phyloP scores from a whole-genome alignment of 2,113 vertebrate genomes.

The Gulo gulo region DNA sequence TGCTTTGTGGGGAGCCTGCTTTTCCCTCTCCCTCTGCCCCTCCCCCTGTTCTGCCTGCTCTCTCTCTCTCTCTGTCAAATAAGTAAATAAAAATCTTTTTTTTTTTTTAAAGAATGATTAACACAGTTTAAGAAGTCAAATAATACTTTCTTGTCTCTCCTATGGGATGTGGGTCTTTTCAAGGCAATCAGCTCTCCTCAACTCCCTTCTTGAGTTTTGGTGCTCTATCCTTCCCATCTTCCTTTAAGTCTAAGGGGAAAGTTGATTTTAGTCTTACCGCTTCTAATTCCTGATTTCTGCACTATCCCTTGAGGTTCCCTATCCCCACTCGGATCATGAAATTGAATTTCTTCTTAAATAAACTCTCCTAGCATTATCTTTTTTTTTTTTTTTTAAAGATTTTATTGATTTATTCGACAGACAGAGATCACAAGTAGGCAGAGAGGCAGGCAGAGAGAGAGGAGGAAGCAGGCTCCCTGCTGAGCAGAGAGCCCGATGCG shows the following conservation, averaged over 20 bases:
- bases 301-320: background rate
- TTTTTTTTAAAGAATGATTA: background rate
- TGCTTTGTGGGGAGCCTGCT: too few species aligned
- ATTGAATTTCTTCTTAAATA: slow-evolving; percentile 1
- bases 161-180: background rate
- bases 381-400: too few species aligned
- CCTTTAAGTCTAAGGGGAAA: background rate
- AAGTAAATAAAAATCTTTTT: too few species aligned
- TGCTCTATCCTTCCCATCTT: background rate
- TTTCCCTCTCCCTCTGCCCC: too few species aligned
- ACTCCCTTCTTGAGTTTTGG: background rate
- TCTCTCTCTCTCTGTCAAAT: too few species aligned
- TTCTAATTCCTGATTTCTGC: background rate
- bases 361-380: background rate
- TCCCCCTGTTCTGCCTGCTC: too few species aligned
- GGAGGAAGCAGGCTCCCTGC: too few species aligned
- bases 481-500: too few species aligned
- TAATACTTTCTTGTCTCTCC: background rate
- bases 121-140: background rate
- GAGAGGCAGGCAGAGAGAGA: too few species aligned
- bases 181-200: background rate
- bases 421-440: too few species aligned
- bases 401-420: too few species aligned
- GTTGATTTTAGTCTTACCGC: background rate
- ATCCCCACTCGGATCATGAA: background rate